Evolutionary conservation across 1,140 invertebrate species (phyloP).

Genomic region (Drosophila elegans): DNA sequence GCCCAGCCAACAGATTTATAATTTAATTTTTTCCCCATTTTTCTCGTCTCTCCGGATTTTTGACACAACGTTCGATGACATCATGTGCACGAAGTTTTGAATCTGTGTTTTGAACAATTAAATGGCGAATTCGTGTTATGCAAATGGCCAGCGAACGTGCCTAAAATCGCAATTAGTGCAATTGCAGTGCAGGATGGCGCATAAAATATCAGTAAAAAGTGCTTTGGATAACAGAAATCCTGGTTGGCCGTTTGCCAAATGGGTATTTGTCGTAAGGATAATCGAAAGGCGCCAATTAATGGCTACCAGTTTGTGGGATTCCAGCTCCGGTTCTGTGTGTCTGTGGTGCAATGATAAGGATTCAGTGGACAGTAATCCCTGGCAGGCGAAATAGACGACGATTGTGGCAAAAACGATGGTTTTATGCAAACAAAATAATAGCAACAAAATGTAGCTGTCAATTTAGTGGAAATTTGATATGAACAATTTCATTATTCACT

Average conservation of each 20-base stretch:
- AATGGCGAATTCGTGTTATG: constrained; percentile 70
- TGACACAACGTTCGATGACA: constrained; percentile 26
- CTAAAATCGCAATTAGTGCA: constrained; percentile 78
- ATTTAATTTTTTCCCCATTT: constrained; percentile 11
- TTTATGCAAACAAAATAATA: no score
- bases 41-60: constrained; percentile 1
- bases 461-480: no score
- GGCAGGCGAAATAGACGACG: constrained; percentile 12
- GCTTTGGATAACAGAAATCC: constrained; percentile 40
- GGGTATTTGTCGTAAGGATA: constrained; percentile 40
- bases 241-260: constrained; percentile 20
- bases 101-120: constrained; percentile 58
- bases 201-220: constrained; percentile 80
- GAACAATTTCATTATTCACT: no score
- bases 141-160: constrained; percentile 70
- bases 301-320: constrained; percentile 27
- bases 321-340: constrained; percentile 8
- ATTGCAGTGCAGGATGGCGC: constrained; percentile 50
- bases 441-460: no score
- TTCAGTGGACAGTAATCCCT: constrained; percentile 28
- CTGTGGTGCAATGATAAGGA: constrained; percentile 24
- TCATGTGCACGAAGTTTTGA: constrained; percentile 34
- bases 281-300: constrained; percentile 55
- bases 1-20: constrained; percentile 36
- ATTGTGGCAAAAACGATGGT: constrained; percentile 1